Percentiles rank a stretch among this genome's conserved stretches.
Conservation (phyloP, 2,113 vertebrate genomes). For the Sapayoa aenigma region DNA sequence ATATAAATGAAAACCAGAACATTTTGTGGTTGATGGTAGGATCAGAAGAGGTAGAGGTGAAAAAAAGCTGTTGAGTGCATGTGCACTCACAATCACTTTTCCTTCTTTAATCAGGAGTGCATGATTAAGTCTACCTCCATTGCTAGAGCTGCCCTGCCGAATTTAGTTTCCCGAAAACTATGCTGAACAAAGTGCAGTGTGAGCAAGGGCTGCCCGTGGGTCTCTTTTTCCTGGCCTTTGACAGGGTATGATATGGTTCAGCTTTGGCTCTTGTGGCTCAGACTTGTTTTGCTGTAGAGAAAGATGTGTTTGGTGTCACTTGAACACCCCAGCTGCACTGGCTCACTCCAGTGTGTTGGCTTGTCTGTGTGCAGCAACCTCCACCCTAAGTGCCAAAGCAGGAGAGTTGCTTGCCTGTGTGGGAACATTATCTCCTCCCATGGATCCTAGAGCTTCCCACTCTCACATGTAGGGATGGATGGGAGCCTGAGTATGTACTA, state of each 20-base stretch:
- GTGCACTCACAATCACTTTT: accelerated
- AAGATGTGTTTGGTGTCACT: accelerated
- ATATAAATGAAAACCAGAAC: slow-evolving; percentile 3
- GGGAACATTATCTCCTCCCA: accelerated
- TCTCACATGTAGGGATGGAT: accelerated
- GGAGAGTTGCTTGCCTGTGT: neutral
- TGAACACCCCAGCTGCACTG: neutral
- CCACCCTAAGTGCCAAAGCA: neutral
- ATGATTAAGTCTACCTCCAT: neutral
- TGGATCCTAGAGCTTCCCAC: neutral
- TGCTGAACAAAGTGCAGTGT: accelerated
- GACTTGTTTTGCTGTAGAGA: neutral
- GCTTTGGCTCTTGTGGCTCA: neutral
- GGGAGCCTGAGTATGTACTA: neutral
- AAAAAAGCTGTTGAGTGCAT: neutral
- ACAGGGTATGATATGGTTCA: accelerated
- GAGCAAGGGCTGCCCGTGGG: neutral
- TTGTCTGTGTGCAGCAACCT: neutral
- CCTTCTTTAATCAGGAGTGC: neutral
- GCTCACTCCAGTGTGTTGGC: neutral
- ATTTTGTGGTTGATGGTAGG: neutral
- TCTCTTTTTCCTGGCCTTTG: neutral
- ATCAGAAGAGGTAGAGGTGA: neutral
- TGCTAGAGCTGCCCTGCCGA: neutral
- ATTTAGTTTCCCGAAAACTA: neutral